A percentile compares a stretch with the other conserved stretches of the same genome.
Conservation (phyloP, 2,888 invertebrate species). For the Apamea sordens region DNA sequence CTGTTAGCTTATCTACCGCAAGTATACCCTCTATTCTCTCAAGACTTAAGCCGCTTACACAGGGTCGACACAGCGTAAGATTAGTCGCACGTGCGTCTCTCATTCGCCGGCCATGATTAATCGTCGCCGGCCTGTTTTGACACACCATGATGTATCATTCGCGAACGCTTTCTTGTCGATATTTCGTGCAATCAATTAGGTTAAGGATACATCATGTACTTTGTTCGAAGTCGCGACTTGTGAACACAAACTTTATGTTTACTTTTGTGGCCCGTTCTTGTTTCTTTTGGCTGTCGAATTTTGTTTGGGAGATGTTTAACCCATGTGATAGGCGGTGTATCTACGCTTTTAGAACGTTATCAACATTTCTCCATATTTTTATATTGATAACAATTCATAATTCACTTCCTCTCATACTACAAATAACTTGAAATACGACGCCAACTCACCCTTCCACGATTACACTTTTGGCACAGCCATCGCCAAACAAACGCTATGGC, state of each 20-base stretch:
- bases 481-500: slow-evolving; percentile 55
- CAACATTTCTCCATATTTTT: no score
- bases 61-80: slow-evolving; percentile 78
- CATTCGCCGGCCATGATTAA: slow-evolving; percentile 81
- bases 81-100: slow-evolving; percentile 80
- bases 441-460: slow-evolving; percentile 25
- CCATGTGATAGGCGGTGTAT: neutral
- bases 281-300: slow-evolving; percentile 9
- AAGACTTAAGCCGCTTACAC: slow-evolving; percentile 60
- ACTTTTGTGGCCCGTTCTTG: slow-evolving; percentile 18
- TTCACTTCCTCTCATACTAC: slow-evolving; percentile 4
- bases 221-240: slow-evolving; percentile 44
- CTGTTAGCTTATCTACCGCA: neutral
- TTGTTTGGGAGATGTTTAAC: neutral
- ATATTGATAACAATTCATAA: neutral
- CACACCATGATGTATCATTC: slow-evolving; percentile 88
- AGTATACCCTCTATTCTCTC: slow-evolving; percentile 34
- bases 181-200: slow-evolving; percentile 85
- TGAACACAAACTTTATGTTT: slow-evolving; percentile 50
- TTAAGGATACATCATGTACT: slow-evolving; percentile 67
- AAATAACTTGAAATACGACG: slow-evolving; percentile 37
- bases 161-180: slow-evolving; percentile 85
- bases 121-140: slow-evolving; percentile 84
- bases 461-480: slow-evolving; percentile 61
- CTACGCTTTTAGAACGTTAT: neutral